A percentile compares a stretch with the other conserved stretches of the same genome.
These are phyloP conservation scores for Silurus aristotelis DNA, from an alignment of 2,797 vertebrate species.

Conservation along the genomic window DNA sequence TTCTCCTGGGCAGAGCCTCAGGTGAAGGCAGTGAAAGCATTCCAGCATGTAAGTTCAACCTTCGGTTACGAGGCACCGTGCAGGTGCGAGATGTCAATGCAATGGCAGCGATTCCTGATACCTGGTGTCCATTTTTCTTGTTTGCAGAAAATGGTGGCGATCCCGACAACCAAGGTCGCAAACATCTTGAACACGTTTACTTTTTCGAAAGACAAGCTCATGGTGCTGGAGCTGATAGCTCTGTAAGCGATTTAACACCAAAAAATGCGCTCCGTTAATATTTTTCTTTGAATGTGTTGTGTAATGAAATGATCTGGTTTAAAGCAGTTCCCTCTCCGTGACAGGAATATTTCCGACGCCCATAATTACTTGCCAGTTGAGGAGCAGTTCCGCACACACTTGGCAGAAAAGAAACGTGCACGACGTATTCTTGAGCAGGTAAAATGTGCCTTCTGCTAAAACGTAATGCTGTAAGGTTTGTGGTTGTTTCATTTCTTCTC, in stretches of 20 bases:
- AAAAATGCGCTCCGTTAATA: not conserved
- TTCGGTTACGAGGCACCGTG: not conserved
- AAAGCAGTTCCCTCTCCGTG: not conserved
- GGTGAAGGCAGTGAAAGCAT: slow-evolving; percentile 95
- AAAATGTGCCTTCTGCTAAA: slow-evolving; percentile 19
- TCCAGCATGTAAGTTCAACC: slow-evolving; percentile 88
- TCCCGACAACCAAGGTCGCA: slow-evolving; percentile 91
- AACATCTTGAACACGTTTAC: slow-evolving; percentile 98
- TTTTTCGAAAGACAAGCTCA: slow-evolving; percentile 93
- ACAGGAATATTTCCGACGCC: slow-evolving; percentile 94
- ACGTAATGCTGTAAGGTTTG: not conserved
- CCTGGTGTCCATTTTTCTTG: not conserved
- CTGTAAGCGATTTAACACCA: slow-evolving; percentile 81
- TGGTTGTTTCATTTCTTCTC: too few relatives aligned
- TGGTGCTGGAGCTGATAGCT: slow-evolving; percentile 91
- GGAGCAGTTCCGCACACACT: slow-evolving; percentile 91
- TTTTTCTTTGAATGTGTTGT: not conserved
- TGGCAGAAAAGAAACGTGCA: slow-evolving; percentile 93
- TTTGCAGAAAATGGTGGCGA: slow-evolving; percentile 96
- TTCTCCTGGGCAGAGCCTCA: slow-evolving; percentile 98
- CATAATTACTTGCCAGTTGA: slow-evolving; percentile 95
- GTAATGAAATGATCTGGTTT: not conserved
- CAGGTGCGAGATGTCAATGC: not conserved
- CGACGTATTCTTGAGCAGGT: slow-evolving; percentile 96
- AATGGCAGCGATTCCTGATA: not conserved